These are phyloP conservation scores for Branchipolynoe longqiensis DNA, from an alignment of 2,888 invertebrate species.

Conservation along the genomic window DNA sequence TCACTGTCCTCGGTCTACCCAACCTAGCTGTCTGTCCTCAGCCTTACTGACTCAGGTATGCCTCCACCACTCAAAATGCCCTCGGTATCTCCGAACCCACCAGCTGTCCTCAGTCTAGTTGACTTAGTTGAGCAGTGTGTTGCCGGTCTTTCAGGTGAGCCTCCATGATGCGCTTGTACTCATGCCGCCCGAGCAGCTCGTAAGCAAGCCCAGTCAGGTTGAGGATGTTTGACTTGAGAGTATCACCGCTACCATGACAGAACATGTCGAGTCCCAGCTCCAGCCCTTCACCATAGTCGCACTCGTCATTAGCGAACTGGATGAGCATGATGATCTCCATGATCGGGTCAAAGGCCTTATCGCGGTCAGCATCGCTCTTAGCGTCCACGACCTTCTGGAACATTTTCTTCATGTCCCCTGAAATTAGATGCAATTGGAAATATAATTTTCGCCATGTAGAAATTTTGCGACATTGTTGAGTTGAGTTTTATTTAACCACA, in stretches of 20 bases:
- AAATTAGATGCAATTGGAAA: slow-evolving; percentile 74
- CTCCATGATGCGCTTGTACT: slow-evolving; percentile 88
- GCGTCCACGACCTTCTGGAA: slow-evolving; percentile 85
- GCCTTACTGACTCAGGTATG: no score
- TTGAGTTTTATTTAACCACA: no score
- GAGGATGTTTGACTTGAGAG: slow-evolving; percentile 86
- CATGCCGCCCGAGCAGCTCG: slow-evolving; percentile 87
- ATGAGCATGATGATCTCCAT: slow-evolving; percentile 92
- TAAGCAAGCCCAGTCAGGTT: slow-evolving; percentile 89
- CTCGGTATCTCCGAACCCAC: no score
- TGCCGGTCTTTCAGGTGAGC: slow-evolving; percentile 89
- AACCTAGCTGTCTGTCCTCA: no score
- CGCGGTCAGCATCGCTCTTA: slow-evolving; percentile 84
- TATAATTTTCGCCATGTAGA: background rate
- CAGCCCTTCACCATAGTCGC: slow-evolving; percentile 95
- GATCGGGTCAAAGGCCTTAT: slow-evolving; percentile 86
- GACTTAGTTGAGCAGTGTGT: slow-evolving; percentile 62
- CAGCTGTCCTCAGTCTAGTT: slow-evolving; percentile 57
- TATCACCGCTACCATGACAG: slow-evolving; percentile 85
- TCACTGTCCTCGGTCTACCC: no score
- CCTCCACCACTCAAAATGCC: no score
- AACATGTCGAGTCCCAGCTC: slow-evolving; percentile 94
- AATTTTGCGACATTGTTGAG: background rate
- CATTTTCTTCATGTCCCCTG: slow-evolving; percentile 87
- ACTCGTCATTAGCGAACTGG: slow-evolving; percentile 95